Percentiles rank a stretch among this genome's conserved stretches.
These are phyloP conservation scores for Melieria crassipennis DNA, from an alignment of 2,888 invertebrate species.

Conservation along the genomic window DNA sequence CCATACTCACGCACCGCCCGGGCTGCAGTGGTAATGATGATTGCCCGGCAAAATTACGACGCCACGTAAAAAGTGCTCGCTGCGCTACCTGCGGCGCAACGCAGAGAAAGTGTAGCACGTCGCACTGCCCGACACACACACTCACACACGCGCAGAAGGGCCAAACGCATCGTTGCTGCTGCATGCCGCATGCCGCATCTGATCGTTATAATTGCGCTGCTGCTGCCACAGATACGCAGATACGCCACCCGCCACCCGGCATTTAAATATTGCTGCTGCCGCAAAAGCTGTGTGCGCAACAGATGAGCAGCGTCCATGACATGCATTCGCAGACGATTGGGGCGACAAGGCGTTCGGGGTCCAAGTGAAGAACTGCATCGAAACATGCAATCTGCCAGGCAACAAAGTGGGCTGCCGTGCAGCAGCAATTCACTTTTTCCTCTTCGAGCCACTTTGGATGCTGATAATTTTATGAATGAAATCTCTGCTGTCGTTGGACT, in stretches of 20 bases:
- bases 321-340: slow-evolving; percentile 42
- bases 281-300: slow-evolving; percentile 39
- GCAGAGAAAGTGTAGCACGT: slow-evolving; percentile 49
- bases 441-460: background rate
- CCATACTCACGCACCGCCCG: slow-evolving; percentile 31
- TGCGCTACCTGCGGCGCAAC: slow-evolving; percentile 42
- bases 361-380: slow-evolving; percentile 57
- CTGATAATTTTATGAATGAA: slow-evolving; percentile 61
- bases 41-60: slow-evolving; percentile 63
- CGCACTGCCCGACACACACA: no score
- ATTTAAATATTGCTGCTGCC: slow-evolving; percentile 49
- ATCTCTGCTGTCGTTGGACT: slow-evolving; percentile 1
- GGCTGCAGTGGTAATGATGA: slow-evolving; percentile 59
- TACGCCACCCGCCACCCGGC: slow-evolving; percentile 22
- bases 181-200: slow-evolving; percentile 22
- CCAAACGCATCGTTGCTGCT: slow-evolving; percentile 2
- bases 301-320: slow-evolving; percentile 50
- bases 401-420: slow-evolving; percentile 17
- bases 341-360: slow-evolving; percentile 18
- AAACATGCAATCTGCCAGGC: slow-evolving; percentile 57
- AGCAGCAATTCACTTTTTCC: slow-evolving; percentile 31
- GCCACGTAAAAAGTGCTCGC: slow-evolving; percentile 50
- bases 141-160: no score
- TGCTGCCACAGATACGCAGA: slow-evolving; percentile 20
- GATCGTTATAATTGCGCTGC: slow-evolving; percentile 25